phyloP scores from a whole-genome alignment of 2,113 vertebrate species.

The Sylvicapra grimmia region DNA sequence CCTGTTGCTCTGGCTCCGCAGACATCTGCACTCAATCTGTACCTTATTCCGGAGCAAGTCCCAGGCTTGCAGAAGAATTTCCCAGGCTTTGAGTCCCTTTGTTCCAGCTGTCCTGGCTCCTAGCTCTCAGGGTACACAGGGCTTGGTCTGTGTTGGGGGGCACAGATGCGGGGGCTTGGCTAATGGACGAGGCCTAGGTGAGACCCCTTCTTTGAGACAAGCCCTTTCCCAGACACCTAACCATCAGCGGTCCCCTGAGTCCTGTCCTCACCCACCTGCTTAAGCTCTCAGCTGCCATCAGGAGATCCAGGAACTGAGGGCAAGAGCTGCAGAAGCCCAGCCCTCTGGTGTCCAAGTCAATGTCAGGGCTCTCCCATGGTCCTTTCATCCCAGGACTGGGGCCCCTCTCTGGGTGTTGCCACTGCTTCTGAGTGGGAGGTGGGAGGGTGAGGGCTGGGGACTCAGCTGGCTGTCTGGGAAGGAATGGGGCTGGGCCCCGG shows the following conservation, averaged over 20 bases:
- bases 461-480: background rate
- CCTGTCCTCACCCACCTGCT: background rate
- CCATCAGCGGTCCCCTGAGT: background rate
- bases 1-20: background rate
- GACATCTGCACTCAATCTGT: background rate
- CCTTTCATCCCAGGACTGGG: background rate
- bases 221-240: background rate
- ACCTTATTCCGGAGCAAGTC: background rate
- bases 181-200: background rate
- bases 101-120: background rate
- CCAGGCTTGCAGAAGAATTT: background rate
- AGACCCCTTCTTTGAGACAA: background rate
- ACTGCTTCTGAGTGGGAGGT: background rate
- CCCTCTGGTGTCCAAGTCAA: background rate
- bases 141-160: background rate
- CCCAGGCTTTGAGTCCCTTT: background rate
- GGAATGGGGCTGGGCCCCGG: slow-evolving; percentile 44
- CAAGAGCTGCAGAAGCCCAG: background rate
- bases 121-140: background rate
- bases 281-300: background rate
- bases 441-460: background rate
- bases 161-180: background rate
- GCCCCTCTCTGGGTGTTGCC: background rate
- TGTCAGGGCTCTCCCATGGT: background rate
- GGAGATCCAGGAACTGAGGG: background rate